Evolutionary conservation across 2,113 vertebrate genomes (phyloP), one percentile per base, ranked within the genome.

Genomic region (Sinosuthora webbiana): DNA sequence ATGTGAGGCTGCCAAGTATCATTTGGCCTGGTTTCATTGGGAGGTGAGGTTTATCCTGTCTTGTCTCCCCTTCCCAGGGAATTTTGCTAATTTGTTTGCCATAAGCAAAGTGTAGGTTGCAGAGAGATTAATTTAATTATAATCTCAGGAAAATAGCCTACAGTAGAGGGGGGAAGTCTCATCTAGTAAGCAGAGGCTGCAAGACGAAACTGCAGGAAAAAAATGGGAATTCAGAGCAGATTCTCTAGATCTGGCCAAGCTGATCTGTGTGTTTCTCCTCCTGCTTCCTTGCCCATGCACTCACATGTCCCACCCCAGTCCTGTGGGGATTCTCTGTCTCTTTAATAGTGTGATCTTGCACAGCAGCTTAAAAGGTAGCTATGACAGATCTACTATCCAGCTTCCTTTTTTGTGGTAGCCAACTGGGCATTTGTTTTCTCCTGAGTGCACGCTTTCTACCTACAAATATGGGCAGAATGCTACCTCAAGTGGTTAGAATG

Each of bases 231-330:
- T 83, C 0, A 53, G 64, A 65, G 24, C 6, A 65, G 28, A 4
- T 82, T 62, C 5, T 82, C 28, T 71, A 47, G 20, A 78, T 82
- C 25, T 55, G 42, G 25, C n/a, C 47, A 62, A 31, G 82, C 27
- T 57, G 31, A 15, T 47, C 5, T 7, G 19, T 49, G 16, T 59
- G 13, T 76, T 4, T 83, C 28, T 89, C 3, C 21, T 31, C 4
- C 8, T 55, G 10, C 37, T 53, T 69, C 28, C 28, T 74, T 1
- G 1, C 33, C 25, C 6, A 1, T 10, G 13, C 2, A 2, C 23
- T 67, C 33, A 8, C 20, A 1, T 5, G 10, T 77, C 50, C 35
- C 0, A 3, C 30, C 24, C 23, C 24, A 47, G 41, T 67, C 17
- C 77, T 18, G 0, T 19, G 33, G 53, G 65, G n/a, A 10, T 70